A percentile compares a stretch with the other conserved stretches of the same genome.
Evolutionary conservation across 2,113 vertebrate genomes (phyloP).

Genomic region (Brevimyrus niger): DNA sequence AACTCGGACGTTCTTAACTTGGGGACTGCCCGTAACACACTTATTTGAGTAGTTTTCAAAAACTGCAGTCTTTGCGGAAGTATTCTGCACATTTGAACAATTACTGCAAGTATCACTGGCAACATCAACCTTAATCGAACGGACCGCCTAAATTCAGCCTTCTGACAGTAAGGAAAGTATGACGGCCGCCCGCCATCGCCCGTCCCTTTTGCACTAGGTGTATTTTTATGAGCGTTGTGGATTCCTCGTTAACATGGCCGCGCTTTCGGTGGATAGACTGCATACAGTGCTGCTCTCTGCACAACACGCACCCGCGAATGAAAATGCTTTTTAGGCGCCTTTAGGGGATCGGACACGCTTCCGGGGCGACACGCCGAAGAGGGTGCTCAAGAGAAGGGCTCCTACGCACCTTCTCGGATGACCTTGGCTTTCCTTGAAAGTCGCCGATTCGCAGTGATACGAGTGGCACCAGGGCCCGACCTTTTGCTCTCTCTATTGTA

Average conservation of each 20-base stretch:
- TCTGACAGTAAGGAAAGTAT: not conserved
- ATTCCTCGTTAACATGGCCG: not conserved
- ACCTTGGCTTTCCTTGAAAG: constrained; percentile 40
- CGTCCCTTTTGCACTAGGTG: not conserved
- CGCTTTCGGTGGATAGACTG: not conserved
- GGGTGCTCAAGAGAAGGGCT: constrained; percentile 6
- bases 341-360: not conserved
- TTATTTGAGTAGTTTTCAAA: not conserved
- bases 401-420: constrained; percentile 33
- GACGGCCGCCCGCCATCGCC: not conserved
- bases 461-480: constrained; percentile 59
- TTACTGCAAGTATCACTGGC: not conserved
- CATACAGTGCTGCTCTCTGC: not conserved
- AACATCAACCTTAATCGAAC: not conserved
- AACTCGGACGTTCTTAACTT: not conserved
- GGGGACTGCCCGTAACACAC: not conserved
- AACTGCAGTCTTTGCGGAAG: not conserved
- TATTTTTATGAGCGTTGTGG: not conserved
- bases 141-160: not conserved
- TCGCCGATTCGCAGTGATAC: constrained; percentile 30
- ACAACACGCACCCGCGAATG: not conserved
- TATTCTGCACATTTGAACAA: not conserved
- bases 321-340: not conserved
- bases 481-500: constrained; percentile 67
- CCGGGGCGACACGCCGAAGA: not conserved